phyloP scores from a whole-genome alignment of 2,888 invertebrate genomes.

The Erannis defoliaria region DNA sequence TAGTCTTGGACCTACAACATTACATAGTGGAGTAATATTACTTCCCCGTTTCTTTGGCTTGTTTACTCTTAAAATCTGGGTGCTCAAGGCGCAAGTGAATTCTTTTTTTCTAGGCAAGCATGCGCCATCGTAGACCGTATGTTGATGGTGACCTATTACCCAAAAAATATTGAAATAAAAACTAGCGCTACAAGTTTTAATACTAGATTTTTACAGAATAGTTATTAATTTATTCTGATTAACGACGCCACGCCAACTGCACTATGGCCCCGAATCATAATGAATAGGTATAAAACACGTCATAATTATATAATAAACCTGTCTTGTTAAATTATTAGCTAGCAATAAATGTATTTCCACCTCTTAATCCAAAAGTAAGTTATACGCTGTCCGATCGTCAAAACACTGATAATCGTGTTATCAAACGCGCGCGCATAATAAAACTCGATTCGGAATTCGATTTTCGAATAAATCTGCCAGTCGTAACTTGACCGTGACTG shows the following conservation, averaged over 20 bases:
- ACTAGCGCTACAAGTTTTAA: no score
- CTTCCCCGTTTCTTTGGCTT: no score
- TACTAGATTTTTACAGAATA: neutral
- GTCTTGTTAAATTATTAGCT: neutral
- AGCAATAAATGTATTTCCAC: neutral
- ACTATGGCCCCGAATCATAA: neutral
- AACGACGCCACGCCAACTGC: neutral
- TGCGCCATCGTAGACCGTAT: no score
- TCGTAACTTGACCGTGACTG: slow-evolving; percentile 58
- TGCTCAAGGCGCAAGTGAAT: no score
- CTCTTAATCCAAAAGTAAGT: slow-evolving; percentile 8
- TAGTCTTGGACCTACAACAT: no score
- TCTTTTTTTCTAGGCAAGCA: no score
- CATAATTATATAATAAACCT: neutral
- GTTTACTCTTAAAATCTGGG: no score
- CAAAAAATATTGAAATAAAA: no score
- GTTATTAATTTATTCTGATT: neutral
- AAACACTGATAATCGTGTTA: slow-evolving; percentile 35
- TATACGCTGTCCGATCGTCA: neutral
- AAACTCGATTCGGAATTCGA: slow-evolving; percentile 47
- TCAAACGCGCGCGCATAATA: slow-evolving; percentile 58
- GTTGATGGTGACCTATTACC: no score
- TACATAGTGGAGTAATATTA: no score
- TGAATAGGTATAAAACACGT: neutral
- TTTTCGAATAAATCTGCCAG: slow-evolving; percentile 56